Base-by-base conservation (phyloP, 2,888 invertebrate genomes). In the Hydropsyche betteni region DNA sequence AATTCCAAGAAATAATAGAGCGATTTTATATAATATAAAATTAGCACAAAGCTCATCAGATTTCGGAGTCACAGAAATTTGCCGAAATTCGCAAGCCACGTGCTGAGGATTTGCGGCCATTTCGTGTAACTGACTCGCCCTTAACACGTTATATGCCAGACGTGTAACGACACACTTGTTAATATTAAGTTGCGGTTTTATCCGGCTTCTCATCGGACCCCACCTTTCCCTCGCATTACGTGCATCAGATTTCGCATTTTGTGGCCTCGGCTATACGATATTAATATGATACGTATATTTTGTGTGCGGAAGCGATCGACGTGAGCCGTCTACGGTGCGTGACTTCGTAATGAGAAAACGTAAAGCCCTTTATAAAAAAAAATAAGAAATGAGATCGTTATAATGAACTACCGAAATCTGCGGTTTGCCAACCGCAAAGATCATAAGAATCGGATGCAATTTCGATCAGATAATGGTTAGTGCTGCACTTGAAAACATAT, bases 111-210 rank as follows among this genome's bases (percentile, higher is more conserved):
- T 44, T 44, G 44, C 44, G 44, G 44, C 44, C 44, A 44, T 44
- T 10, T 44, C 44, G 3, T 44, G 44, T 44, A 44, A 44, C 44
- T 10, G 44, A 44, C 44, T 14, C 58, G 58, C 16, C 16, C 58
- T 58, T 58, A 58, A 58, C 58, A 58, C 58, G 24, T 58, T 58
- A 58, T 58, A 14, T 24, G 58, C 58, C 58, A 24, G 58, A 58
- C 58, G 58, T 24, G 24, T 58, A 58, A 58, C 58, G 58, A 58
- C 58, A 58, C 58, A 58, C 58, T 58, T 24, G 58, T 58, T 58
- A 58, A 58, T 58, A 58, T 58, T 24, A 24, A 58, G 58, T 58
- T 58, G 58, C 58, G 58, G 58, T 58, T 58, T 58, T 58, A 58
- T 58, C 58, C 58, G 58, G 8, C n/a, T n/a, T 16, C 8, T 24